phyloP scores from a whole-genome alignment of 2,113 vertebrate species.

The Neodon shergylaensis region DNA sequence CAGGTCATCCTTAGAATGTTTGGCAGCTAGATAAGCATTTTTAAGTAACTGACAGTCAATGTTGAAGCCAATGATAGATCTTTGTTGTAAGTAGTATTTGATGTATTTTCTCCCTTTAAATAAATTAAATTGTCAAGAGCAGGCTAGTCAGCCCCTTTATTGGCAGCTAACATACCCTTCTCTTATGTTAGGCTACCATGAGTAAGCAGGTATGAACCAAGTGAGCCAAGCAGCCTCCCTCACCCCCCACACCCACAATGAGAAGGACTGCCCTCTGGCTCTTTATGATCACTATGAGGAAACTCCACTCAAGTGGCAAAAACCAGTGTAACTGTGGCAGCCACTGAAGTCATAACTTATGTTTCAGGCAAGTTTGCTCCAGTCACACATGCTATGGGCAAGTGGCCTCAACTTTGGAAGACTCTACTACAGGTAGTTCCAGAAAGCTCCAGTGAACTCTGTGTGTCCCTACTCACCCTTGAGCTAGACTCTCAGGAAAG shows the following conservation, averaged over 20 bases:
- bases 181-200: neutral
- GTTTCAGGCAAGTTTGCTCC: neutral
- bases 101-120: neutral
- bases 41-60: neutral
- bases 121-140: neutral
- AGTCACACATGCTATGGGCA: neutral
- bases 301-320: neutral
- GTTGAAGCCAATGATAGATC: neutral
- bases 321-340: neutral
- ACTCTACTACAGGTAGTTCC: neutral
- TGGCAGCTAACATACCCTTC: neutral
- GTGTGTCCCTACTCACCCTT: neutral
- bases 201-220: neutral
- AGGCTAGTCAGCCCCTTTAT: neutral
- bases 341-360: neutral
- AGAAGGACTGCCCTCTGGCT: neutral
- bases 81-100: neutral
- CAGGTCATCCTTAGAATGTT: neutral
- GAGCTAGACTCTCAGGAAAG: too few relatives aligned
- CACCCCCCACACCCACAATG: fast-evolving
- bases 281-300: neutral
- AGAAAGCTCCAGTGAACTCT: neutral
- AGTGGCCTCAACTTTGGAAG: neutral
- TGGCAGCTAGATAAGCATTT: neutral
- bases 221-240: neutral